A percentile compares a stretch with the other conserved stretches of the same genome.
Conservation (phyloP, 2,888 invertebrate genomes). For the Hypercompe scribonia region DNA sequence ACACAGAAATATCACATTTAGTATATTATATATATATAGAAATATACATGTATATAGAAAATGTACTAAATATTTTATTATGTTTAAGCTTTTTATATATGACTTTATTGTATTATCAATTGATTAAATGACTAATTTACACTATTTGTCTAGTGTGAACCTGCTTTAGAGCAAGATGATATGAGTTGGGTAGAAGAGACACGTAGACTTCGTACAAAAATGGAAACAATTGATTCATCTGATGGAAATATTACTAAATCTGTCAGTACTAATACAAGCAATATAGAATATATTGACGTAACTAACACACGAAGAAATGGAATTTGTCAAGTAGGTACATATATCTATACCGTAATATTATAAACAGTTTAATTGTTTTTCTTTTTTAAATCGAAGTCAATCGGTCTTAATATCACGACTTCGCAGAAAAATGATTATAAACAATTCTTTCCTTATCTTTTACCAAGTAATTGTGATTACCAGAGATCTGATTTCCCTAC, state of each 20-base stretch:
- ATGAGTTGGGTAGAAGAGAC: slow-evolving; percentile 3
- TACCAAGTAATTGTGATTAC: too few species aligned
- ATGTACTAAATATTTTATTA: too few species aligned
- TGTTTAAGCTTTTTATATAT: too few species aligned
- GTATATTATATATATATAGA: too few species aligned
- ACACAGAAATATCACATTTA: too few species aligned
- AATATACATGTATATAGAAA: too few species aligned
- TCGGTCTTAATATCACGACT: too few species aligned
- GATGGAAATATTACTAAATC: not conserved
- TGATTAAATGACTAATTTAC: not conserved
- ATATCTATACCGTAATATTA: not conserved
- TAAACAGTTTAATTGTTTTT: not conserved
- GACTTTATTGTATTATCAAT: not conserved
- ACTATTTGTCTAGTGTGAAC: slow-evolving; percentile 6
- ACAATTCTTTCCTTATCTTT: too few species aligned
- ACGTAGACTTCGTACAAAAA: not conserved
- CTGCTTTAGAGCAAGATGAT: slow-evolving; percentile 5
- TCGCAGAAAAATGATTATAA: too few species aligned
- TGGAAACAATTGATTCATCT: not conserved
- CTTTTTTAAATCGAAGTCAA: too few species aligned
- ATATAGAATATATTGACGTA: not conserved
- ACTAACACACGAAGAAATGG: slow-evolving; percentile 7
- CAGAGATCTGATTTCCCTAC: too few species aligned
- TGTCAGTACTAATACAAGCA: not conserved
- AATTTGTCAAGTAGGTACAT: slow-evolving; percentile 13